These are phyloP conservation scores for Limonius californicus DNA, from an alignment of 1,140 invertebrate species.

Conservation along the genomic window DNA sequence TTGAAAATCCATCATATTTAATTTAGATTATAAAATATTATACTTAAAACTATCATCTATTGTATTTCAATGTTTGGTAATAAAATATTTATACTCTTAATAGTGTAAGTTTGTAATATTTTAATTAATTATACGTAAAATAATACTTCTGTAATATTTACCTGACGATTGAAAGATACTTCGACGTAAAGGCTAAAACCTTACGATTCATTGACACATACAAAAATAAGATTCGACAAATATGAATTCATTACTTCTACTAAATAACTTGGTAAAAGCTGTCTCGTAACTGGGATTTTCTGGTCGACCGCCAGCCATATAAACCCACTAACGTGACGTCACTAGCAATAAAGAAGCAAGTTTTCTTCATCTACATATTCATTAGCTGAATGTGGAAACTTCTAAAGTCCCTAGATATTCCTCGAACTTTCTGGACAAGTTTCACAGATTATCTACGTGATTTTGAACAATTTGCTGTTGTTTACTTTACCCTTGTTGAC, in stretches of 20 bases:
- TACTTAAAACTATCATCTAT: no score
- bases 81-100: no score
- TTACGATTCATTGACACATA: conserved; percentile 19
- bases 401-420: not conserved
- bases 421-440: not conserved
- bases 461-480: no score
- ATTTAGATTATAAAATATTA: not conserved
- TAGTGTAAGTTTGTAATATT: no score
- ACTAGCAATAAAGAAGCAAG: not conserved
- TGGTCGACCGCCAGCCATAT: not conserved
- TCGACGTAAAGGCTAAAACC: not conserved
- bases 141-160: not conserved
- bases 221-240: no score
- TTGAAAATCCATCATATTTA: not conserved
- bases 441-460: not conserved
- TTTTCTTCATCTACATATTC: not conserved
- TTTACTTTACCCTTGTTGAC: no score
- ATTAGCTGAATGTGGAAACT: not conserved
- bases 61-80: no score
- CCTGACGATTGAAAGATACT: not conserved
- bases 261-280: no score
- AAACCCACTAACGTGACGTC: not conserved
- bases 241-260: no score
- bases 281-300: not conserved
- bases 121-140: no score